A percentile compares a stretch with the other conserved stretches of the same genome.
These are phyloP conservation scores for Vanessa atalanta DNA, from an alignment of 1,140 invertebrate species.

Conservation along the genomic window DNA sequence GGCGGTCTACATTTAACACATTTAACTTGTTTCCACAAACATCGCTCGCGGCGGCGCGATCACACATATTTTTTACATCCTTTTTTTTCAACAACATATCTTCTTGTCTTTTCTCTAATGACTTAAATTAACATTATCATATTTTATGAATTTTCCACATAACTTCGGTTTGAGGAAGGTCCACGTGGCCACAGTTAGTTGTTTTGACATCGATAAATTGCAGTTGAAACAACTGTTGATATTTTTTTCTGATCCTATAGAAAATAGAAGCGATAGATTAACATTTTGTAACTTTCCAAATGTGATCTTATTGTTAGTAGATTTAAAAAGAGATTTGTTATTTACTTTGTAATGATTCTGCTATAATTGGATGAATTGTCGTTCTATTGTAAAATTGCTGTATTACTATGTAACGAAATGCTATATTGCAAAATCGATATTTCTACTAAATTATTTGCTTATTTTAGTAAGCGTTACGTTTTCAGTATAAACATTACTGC, in stretches of 20 bases:
- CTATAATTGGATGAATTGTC: slow-evolving; percentile 15
- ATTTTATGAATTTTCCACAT: slow-evolving; percentile 70
- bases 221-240: slow-evolving; percentile 5
- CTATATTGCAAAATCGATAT: neutral
- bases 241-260: neutral
- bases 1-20: slow-evolving; percentile 65
- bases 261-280: neutral
- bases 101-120: slow-evolving; percentile 69
- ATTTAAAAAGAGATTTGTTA: slow-evolving; percentile 3
- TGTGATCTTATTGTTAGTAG: slow-evolving; percentile 16
- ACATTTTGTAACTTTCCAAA: slow-evolving; percentile 5
- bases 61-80: slow-evolving; percentile 65
- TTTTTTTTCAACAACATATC: slow-evolving; percentile 65
- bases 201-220: slow-evolving; percentile 49
- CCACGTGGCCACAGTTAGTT: slow-evolving; percentile 27
- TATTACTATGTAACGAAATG: neutral
- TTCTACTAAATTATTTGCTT: neutral
- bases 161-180: slow-evolving; percentile 46
- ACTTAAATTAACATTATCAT: slow-evolving; percentile 74
- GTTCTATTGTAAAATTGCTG: neutral
- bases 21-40: slow-evolving; percentile 76
- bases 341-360: slow-evolving; percentile 8
- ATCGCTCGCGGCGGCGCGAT: slow-evolving; percentile 54
- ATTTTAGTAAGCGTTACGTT: too few species aligned
- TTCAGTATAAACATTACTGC: too few species aligned